These are phyloP conservation scores for Neosilurus mollespiculum DNA, from an alignment of 2,797 vertebrate genomes.

Conservation along the genomic window DNA sequence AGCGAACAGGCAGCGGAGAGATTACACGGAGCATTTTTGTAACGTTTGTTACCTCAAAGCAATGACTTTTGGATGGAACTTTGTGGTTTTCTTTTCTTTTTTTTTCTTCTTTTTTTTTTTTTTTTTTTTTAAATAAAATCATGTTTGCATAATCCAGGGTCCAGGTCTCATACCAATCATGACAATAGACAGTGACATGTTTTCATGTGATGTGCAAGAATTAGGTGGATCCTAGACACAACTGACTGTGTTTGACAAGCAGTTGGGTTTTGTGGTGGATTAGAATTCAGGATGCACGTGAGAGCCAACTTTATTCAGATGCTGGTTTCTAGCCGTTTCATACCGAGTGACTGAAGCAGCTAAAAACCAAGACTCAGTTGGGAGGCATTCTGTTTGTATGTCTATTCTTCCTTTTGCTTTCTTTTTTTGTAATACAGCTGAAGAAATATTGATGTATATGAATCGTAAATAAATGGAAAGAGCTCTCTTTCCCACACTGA, in stretches of 20 bases:
- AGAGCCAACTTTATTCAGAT: slow-evolving; percentile 66
- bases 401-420: slow-evolving; percentile 80
- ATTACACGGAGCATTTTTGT: slow-evolving; percentile 63
- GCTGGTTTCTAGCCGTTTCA: slow-evolving; percentile 65
- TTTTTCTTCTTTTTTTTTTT: slow-evolving; percentile 3
- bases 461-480: slow-evolving; percentile 95
- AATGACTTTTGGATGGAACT: slow-evolving; percentile 71
- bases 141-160: slow-evolving; percentile 67
- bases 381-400: slow-evolving; percentile 96
- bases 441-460: slow-evolving; percentile 99
- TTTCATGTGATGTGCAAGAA: slow-evolving; percentile 39
- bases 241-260: slow-evolving; percentile 32
- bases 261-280: slow-evolving; percentile 13
- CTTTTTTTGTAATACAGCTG: slow-evolving; percentile 95
- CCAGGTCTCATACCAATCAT: slow-evolving; percentile 54
- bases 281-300: slow-evolving; percentile 20
- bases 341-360: slow-evolving; percentile 71
- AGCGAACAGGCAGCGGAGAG: slow-evolving; percentile 36
- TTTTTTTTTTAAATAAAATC: slow-evolving; percentile 45
- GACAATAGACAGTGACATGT: slow-evolving; percentile 64
- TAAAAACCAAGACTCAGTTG: slow-evolving; percentile 75
- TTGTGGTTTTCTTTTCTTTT: slow-evolving; percentile 43
- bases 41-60: slow-evolving; percentile 75
- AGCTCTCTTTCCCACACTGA: slow-evolving; percentile 74
- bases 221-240: slow-evolving; percentile 34